Conservation (phyloP, 2,113 vertebrate species). For the Castor canadensis region DNA sequence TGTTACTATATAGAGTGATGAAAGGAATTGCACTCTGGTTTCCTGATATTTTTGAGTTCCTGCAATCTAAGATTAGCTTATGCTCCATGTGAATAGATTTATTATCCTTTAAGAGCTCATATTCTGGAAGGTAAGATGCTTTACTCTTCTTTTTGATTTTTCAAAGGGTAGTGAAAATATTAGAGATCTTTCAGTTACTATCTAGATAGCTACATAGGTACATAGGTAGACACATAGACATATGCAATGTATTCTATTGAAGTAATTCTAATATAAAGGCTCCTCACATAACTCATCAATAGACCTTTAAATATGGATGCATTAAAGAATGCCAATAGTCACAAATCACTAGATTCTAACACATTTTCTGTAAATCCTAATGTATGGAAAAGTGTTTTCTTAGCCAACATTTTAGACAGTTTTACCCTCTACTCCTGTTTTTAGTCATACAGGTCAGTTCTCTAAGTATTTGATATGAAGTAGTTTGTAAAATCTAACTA, state of each 20-base stretch:
- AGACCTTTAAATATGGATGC: conserved; percentile 59
- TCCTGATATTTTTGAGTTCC: neutral
- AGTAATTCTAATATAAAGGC: conserved; percentile 16
- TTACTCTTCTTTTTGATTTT: conserved; percentile 58
- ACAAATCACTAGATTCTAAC: neutral
- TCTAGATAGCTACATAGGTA: neutral
- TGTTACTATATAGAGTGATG: neutral
- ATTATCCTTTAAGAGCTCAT: neutral
- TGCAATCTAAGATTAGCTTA: neutral
- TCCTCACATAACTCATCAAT: conserved; percentile 63
- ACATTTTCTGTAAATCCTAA: conserved; percentile 6
- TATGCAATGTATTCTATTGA: neutral
- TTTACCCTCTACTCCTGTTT: conserved; percentile 42
- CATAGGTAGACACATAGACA: neutral
- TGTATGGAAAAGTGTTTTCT: conserved; percentile 44
- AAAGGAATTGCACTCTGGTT: neutral
- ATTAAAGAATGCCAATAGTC: conserved; percentile 74
- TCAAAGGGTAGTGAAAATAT: conserved; percentile 67
- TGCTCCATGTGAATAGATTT: neutral
- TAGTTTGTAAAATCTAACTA: conserved; percentile 59
- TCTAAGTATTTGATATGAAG: conserved; percentile 54
- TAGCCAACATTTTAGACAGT: conserved; percentile 64
- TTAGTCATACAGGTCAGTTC: conserved; percentile 68
- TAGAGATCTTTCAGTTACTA: conserved; percentile 49
- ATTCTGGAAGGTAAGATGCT: neutral